phyloP scores from a whole-genome alignment of 2,113 vertebrate genomes.

The Herpailurus yagouaroundi region DNA sequence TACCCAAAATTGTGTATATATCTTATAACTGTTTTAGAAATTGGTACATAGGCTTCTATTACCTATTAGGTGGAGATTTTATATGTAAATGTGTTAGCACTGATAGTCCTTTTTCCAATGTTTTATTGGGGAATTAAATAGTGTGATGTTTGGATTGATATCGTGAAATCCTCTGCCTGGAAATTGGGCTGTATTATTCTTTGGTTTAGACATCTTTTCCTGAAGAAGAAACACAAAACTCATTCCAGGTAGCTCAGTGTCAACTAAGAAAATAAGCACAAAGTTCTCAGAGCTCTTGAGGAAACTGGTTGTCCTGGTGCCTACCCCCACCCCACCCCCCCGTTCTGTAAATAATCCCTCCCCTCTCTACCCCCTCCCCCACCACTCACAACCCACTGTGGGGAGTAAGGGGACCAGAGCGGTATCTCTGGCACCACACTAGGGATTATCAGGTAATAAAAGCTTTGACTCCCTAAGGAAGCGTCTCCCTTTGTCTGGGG shows the following conservation, averaged over 20 bases:
- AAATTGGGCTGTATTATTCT: slow-evolving; percentile 79
- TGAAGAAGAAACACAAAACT: slow-evolving; percentile 72
- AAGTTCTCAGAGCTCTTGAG: slow-evolving; percentile 75
- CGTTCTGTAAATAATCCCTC: slow-evolving; percentile 67
- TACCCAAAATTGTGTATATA: slow-evolving; percentile 93
- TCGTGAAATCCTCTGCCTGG: slow-evolving; percentile 83
- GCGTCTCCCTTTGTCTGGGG: slow-evolving; percentile 69
- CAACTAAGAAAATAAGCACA: slow-evolving; percentile 71
- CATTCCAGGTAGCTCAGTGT: slow-evolving; percentile 69
- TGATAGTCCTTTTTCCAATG: slow-evolving; percentile 89
- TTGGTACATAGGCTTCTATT: slow-evolving; percentile 93
- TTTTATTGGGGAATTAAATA: slow-evolving; percentile 91
- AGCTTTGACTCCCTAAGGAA: slow-evolving; percentile 72
- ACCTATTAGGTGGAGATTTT: slow-evolving; percentile 94
- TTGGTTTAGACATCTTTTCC: slow-evolving; percentile 82
- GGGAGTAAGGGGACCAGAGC: slow-evolving; percentile 55
- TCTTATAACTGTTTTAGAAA: slow-evolving; percentile 94
- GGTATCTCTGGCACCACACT: slow-evolving; percentile 70
- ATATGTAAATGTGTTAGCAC: slow-evolving; percentile 94
- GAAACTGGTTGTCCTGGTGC: slow-evolving; percentile 65
- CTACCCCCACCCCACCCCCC: background rate
- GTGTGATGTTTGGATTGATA: slow-evolving; percentile 89
- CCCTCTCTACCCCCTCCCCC: background rate
- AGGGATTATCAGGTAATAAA: slow-evolving; percentile 80
- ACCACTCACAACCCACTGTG: background rate